Evolutionary conservation across 1,140 invertebrate genomes (phyloP), one percentile per base, ranked within the genome.

Genomic region (Watersipora subatra): DNA sequence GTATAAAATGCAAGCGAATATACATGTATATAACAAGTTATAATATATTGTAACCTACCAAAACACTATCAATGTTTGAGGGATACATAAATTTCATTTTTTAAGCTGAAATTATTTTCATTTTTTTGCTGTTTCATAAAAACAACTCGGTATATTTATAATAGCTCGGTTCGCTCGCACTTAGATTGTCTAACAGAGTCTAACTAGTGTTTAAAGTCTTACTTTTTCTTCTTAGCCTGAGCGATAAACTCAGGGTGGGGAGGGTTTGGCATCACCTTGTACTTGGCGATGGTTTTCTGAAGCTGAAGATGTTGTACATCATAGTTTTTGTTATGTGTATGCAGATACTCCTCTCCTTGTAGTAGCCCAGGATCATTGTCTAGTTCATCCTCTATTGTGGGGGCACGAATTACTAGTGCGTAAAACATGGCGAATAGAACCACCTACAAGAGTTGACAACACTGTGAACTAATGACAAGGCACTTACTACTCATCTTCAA

Each of bases 351-450:
- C 46, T 73, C 70, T 30, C 68, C 69, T 2, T 64, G 27, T 12
- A 55, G 62, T 1, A 73, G 61, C 19, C 63, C n/a, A 55, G 20
- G 61, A 12, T 66, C 64, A 0, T 57, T 12, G 0, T 67, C 61
- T 0, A 66, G 64, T 0, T 70, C 69, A 24, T 66, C 66, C 17
- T 65, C 68, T 1, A 58, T 28, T 1, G 71, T 70, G 15, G 70
- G 70, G 26, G 71, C 71, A 64, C 71, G 71, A n/a, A 73, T 71
- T 1, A 72, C 65, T 20, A 71, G 20, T 0, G 72, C 72, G 59
- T 69, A 73, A 28, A 73, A 71, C 22, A 71, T 61, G 20, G 72
- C 70, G n/a, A 73, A 25, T 19, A 69, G 27, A 0, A 72, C 57
- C 1, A 72, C 64, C 70, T 71, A 1, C 2, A 62, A 59, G 17